phyloP scores from a whole-genome alignment of 2,797 vertebrate species.

The Pempheris klunzingeri region DNA sequence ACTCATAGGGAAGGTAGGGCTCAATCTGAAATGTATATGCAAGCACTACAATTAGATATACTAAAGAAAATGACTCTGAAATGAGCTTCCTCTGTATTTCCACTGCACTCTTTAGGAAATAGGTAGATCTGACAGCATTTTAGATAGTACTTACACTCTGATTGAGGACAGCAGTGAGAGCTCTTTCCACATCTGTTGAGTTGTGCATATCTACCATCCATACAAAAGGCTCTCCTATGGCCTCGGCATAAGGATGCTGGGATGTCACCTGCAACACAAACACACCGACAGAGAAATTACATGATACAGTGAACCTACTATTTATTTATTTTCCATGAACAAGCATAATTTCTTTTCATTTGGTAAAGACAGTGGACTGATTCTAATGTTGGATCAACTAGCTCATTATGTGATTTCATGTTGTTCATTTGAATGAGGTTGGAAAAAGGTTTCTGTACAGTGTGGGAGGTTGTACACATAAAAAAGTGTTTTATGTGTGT shows the following conservation, averaged over 20 bases:
- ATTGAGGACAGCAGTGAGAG: slow-evolving; percentile 90
- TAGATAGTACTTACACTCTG: slow-evolving; percentile 80
- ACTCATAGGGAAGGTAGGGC: slow-evolving; percentile 93
- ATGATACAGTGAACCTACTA: not conserved
- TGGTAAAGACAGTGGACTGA: not conserved
- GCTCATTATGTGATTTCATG: not conserved
- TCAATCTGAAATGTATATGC: slow-evolving; percentile 85
- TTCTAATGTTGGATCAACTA: slow-evolving; percentile 2
- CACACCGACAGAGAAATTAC: not conserved
- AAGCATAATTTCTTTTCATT: not conserved
- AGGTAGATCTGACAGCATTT: not conserved
- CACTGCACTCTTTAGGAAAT: not conserved
- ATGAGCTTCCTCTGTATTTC: not conserved
- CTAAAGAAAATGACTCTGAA: too few relatives aligned
- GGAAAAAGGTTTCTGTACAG: not conserved
- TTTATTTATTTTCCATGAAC: not conserved
- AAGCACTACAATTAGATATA: not conserved
- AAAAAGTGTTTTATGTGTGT: too few relatives aligned
- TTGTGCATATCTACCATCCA: slow-evolving; percentile 92
- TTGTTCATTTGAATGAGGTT: not conserved
- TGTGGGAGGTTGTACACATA: not conserved
- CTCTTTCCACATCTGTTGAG: slow-evolving; percentile 89
- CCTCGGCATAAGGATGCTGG: slow-evolving; percentile 94
- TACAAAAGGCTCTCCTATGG: slow-evolving; percentile 92
- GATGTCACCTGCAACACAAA: slow-evolving; percentile 87